A percentile compares a stretch with the other conserved stretches of the same genome.
Evolutionary conservation across 1,140 invertebrate genomes (phyloP).

Genomic region (Calosoma granatense): DNA sequence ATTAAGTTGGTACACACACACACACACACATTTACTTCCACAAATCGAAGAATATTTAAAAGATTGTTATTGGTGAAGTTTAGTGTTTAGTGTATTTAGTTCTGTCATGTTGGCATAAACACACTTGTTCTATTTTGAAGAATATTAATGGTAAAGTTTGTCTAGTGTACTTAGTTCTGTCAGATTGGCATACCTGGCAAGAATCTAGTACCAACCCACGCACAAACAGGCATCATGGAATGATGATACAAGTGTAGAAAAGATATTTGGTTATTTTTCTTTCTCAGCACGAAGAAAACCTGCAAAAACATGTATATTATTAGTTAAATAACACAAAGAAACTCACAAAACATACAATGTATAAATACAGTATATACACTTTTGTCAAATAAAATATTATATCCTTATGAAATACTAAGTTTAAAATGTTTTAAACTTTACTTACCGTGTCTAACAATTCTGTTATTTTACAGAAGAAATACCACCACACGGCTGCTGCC

Average conservation of each 20-base stretch:
- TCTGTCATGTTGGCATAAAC: no score
- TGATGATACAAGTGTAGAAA: constrained; percentile 71
- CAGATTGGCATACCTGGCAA: constrained; percentile 39
- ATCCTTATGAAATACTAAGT: background rate
- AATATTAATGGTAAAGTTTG: no score
- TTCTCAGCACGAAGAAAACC: constrained; percentile 75
- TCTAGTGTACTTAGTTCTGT: no score
- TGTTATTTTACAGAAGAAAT: constrained; percentile 48
- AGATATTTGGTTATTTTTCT: constrained; percentile 63
- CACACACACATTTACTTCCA: no score
- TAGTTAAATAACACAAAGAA: background rate
- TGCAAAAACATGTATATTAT: constrained; percentile 22
- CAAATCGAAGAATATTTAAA: no score
- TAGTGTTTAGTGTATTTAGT: no score
- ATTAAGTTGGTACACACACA: no score
- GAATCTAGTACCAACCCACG: constrained; percentile 81
- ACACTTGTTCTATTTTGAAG: background rate
- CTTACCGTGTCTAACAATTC: constrained; percentile 55
- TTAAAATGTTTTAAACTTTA: constrained; percentile 13
- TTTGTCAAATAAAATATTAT: constrained; percentile 8
- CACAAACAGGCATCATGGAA: constrained; percentile 56
- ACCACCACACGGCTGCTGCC: constrained; percentile 51
- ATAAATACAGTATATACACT: background rate
- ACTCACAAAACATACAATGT: no score
- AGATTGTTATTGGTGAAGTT: no score